Conservation (phyloP, 2,113 vertebrate species). For the Origma solitaria region DNA sequence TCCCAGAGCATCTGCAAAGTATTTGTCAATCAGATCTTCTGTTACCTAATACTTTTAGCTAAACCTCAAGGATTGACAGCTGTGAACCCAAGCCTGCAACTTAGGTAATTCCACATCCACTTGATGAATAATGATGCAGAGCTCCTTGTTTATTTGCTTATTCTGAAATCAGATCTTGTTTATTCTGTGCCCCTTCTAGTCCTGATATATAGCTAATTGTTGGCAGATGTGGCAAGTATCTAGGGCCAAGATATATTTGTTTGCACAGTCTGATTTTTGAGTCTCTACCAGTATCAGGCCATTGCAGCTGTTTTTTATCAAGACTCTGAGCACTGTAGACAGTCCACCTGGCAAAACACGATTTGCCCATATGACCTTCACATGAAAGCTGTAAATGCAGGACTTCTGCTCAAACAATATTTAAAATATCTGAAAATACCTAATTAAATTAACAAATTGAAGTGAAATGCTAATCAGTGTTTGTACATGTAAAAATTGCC, state of each 20-base stretch:
- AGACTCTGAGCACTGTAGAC: constrained; percentile 66
- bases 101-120: constrained; percentile 25
- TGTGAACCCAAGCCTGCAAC: not conserved
- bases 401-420: constrained; percentile 72
- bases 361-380: constrained; percentile 73
- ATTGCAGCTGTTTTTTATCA: constrained; percentile 90
- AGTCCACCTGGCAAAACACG: constrained; percentile 93
- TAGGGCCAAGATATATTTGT: constrained; percentile 84
- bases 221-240: constrained; percentile 85
- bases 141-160: constrained; percentile 86
- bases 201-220: constrained; percentile 83
- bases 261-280: constrained; percentile 90
- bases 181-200: constrained; percentile 70
- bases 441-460: constrained; percentile 65
- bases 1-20: constrained; percentile 49
- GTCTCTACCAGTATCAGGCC: constrained; percentile 82
- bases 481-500: constrained; percentile 46
- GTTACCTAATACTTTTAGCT: constrained; percentile 37
- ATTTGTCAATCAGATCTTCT: constrained; percentile 49
- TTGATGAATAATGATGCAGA: constrained; percentile 76
- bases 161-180: constrained; percentile 78
- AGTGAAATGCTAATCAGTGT: constrained; percentile 60
- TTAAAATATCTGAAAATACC: constrained; percentile 55
- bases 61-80: constrained; percentile 21
- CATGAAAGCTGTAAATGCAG: constrained; percentile 73